phyloP scores from a whole-genome alignment of 2,888 invertebrate genomes.

The Nysson spinosus region DNA sequence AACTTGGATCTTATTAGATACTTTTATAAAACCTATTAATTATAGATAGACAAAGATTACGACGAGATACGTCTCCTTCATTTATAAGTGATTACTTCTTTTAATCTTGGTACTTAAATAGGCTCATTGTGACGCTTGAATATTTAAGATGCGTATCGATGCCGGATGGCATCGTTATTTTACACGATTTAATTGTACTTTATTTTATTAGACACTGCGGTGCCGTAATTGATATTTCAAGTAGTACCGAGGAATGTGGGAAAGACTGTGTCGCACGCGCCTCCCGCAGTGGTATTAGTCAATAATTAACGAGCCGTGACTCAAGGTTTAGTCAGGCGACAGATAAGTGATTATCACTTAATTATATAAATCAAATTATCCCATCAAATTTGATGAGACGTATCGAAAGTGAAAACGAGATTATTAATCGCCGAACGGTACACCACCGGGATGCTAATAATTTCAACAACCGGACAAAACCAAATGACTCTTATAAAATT shows the following conservation, averaged over 20 bases:
- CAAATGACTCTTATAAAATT: constrained; percentile 18
- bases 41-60: background rate
- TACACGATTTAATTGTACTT: background rate
- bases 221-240: constrained; percentile 5
- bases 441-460: constrained; percentile 19
- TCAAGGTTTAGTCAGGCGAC: background rate
- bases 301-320: constrained; percentile 32
- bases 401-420: background rate
- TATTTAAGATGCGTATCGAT: background rate
- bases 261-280: background rate
- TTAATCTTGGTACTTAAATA: too few species aligned
- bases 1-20: constrained; percentile 22
- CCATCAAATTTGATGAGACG: constrained; percentile 7
- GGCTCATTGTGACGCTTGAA: too few species aligned
- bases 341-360: background rate
- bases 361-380: background rate
- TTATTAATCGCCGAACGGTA: constrained; percentile 24
- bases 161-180: background rate
- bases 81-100: too few species aligned
- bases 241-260: background rate
- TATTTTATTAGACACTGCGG: background rate
- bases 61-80: background rate
- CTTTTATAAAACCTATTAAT: constrained; percentile 9
- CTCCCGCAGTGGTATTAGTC: constrained; percentile 29
- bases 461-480: constrained; percentile 25